Base-by-base conservation (phyloP, 2,797 vertebrate genomes). In the Chromobotia macracanthus region DNA sequence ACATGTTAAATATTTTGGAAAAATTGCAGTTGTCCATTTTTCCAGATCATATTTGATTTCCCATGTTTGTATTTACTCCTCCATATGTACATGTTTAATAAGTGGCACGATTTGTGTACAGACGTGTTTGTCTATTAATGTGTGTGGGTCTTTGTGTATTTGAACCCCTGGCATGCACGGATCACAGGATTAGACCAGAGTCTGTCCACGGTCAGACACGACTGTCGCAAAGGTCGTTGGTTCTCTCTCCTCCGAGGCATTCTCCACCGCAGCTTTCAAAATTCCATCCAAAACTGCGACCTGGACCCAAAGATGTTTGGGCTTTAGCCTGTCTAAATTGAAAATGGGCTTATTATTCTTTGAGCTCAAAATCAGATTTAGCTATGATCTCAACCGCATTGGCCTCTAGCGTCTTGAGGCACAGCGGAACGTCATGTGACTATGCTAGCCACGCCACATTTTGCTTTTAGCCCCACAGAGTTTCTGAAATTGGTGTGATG, bases 291-390 rank as follows among this genome's bases (percentile, higher is more conserved):
- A 70, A 69, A 60, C 28, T 19, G 73, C 5, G 0, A 65, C 53
- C 21, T 41, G 50, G 41, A 41, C 61, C 73, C 61, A 66, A 68
- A 63, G 18, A 78, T 31, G 35, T 35, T 51, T 61, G 1, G 8
- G 41, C 65, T 60, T 38, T 2, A 16, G 19, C 25, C 76, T 70
- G 66, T 70, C 58, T 19, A 63, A 78, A 46, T 64, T 60, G 28
- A 78, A 70, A 70, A 53, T 61, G 15, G 10, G n/a, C 44, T 23
- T 38, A 19, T 41, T 28, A 53, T 64, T 70, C 44, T 71, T 70
- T 71, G 23, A 64, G 76, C 19, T 50, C 31, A 71, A 64, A 71
- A 79, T 55, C 50, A 21, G 46, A 31, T 79, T 67, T 72, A 53
- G 58, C 77, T 63, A 23, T 19, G 19, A 46, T 71, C 75, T 71